Conservation (phyloP, 2,888 invertebrate genomes). For the Drosophila mimetica region DNA sequence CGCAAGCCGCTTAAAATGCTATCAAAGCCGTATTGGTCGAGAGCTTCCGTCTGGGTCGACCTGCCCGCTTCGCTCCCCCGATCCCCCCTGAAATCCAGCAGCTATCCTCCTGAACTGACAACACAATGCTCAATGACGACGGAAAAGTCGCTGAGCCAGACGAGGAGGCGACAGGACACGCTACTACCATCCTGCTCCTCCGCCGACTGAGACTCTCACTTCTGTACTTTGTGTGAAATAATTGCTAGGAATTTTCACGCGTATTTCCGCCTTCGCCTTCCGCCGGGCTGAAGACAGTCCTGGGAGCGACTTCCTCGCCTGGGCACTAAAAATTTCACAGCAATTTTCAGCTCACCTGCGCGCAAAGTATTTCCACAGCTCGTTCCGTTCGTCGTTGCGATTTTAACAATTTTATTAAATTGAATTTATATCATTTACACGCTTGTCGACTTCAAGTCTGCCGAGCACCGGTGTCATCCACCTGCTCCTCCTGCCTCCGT, state of each 20-base stretch:
- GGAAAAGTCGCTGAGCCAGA: conserved; percentile 30
- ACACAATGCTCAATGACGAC: conserved; percentile 37
- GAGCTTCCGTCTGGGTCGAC: conserved; percentile 45
- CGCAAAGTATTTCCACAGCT: conserved; percentile 79
- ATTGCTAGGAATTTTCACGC: conserved; percentile 81
- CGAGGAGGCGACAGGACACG: conserved; percentile 31
- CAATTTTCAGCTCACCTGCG: conserved; percentile 80
- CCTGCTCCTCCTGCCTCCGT: conserved; percentile 25
- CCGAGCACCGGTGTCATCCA: conserved; percentile 34
- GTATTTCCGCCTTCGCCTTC: conserved; percentile 70
- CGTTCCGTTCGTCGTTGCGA: conserved; percentile 70
- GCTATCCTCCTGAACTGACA: conserved; percentile 30
- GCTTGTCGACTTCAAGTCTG: conserved; percentile 77
- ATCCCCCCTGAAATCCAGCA: background rate
- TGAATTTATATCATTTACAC: conserved; percentile 84
- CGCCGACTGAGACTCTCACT: conserved; percentile 42
- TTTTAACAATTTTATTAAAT: conserved; percentile 84
- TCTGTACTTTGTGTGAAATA: conserved; percentile 74
- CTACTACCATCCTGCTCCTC: conserved; percentile 15
- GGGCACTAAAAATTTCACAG: conserved; percentile 61
- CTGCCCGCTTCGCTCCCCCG: too few species aligned
- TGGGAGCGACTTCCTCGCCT: conserved; percentile 41
- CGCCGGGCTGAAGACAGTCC: conserved; percentile 33
- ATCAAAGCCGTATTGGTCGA: conserved; percentile 67
- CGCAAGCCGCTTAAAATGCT: conserved; percentile 71